Conservation (phyloP, 2,113 vertebrate species). For the Leptodactylus fuscus region DNA sequence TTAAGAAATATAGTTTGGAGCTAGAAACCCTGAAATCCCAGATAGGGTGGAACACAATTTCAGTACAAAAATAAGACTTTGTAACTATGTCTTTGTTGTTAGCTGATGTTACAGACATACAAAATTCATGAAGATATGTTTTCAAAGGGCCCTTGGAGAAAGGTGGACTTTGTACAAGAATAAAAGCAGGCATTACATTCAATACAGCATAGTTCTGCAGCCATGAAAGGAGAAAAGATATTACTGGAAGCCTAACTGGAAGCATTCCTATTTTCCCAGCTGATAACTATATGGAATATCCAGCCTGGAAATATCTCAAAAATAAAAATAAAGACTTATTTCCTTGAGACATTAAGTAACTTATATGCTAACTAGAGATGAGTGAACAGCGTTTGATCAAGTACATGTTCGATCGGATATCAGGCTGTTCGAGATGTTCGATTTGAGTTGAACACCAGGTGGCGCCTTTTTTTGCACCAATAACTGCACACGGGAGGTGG, state of each 20-base stretch:
- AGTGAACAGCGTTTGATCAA: too few relatives aligned
- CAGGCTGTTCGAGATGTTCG: too few relatives aligned
- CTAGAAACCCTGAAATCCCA: slow-evolving; percentile 4
- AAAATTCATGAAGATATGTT: slow-evolving; percentile 6
- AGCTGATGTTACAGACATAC: neutral
- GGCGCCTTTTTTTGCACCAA: too few relatives aligned
- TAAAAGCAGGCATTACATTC: slow-evolving; percentile 2
- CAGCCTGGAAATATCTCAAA: neutral
- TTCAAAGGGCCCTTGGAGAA: neutral
- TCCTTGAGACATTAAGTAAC: neutral
- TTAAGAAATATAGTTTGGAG: neutral
- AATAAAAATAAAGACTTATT: neutral
- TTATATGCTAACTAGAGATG: neutral
- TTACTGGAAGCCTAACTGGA: neutral
- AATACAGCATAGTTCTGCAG: neutral
- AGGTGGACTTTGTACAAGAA: slow-evolving; percentile 6
- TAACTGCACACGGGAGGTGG: too few relatives aligned
- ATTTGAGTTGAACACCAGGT: too few relatives aligned
- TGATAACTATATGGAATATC: neutral
- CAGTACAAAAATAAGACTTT: neutral
- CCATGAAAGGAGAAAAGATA: neutral
- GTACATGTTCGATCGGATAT: too few relatives aligned
- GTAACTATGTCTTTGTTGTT: slow-evolving; percentile 5
- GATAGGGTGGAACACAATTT: slow-evolving; percentile 4
- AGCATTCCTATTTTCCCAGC: neutral